Evolutionary conservation across 2,113 vertebrate species (phyloP), one percentile per base, ranked within the genome.

Genomic region (Sinocyclocheilus rhinocerous): DNA sequence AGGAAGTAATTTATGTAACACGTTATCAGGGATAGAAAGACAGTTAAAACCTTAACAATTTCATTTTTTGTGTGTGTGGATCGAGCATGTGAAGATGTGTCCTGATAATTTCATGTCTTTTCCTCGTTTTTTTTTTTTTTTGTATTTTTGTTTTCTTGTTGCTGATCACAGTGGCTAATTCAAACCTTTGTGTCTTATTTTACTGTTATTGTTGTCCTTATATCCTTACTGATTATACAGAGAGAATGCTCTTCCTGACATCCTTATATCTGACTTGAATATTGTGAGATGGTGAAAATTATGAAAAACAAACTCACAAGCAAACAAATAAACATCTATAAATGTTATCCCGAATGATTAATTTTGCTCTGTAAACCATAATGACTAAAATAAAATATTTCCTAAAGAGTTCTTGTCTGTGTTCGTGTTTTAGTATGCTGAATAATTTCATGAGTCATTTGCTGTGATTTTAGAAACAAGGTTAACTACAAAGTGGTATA

Each of bases 1-100:
- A 95, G 92, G 92, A 94, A 93, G 92, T 94, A 93, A 94, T 94
- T 94, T 94, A 95, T 94, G 78, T 90, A 92, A 93, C 90, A 93
- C 90, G 89, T 91, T 91, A 95, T 94, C 93, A 94, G 93, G 93
- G 95, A 93, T 91, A 93, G 89, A 91, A 88, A 92, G 90, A 90
- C 90, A 92, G 92, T 93, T 92, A 87, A 92, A 88, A 92, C 88
- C 89, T 93, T 89, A 92, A 90, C 89, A 92, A 91, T 90, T 86
- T 93, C 52, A 2, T 20, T 77, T 61, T 85, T 72, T 36, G 36
- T 42, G 78, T 80, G 48, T 90, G 92, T 88, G 91, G 89, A 91
- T 87, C 93, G 90, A 94, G 88, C 93, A 93, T 92, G 92, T 94
- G 93, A 94, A 94, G 93, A 90, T 88, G 88, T 93, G 90, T 93